Evolutionary conservation across 1,140 invertebrate genomes (phyloP).

Genomic region (Pogonomyrmex californicus): DNA sequence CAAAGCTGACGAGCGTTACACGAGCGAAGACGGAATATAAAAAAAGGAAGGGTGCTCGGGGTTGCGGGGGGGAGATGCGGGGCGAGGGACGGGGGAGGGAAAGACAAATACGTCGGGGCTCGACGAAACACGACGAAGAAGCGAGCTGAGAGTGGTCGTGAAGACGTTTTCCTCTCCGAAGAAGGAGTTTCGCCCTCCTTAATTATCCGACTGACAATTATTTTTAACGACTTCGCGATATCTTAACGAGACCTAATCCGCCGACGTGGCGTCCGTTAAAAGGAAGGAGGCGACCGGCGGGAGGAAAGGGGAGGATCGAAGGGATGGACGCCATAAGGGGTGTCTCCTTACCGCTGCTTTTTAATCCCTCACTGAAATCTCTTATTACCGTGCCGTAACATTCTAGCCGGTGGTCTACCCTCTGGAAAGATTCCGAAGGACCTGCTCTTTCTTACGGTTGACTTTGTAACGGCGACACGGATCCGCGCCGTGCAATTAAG

Average conservation of each 20-base stretch:
- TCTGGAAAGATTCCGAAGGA: constrained; percentile 56
- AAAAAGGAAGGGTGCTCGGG: constrained; percentile 53
- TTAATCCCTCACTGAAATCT: constrained; percentile 77
- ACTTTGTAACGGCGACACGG: constrained; percentile 63
- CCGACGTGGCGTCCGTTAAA: constrained; percentile 76
- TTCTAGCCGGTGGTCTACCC: constrained; percentile 45
- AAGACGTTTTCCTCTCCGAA: constrained; percentile 63
- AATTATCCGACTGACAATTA: constrained; percentile 87
- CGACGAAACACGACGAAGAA: constrained; percentile 71
- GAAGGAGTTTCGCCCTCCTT: constrained; percentile 80
- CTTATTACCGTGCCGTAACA: constrained; percentile 73
- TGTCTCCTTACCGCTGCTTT: constrained; percentile 72
- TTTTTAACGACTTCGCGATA: constrained; percentile 86
- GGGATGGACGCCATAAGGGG: constrained; percentile 71
- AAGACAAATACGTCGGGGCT: constrained; percentile 60
- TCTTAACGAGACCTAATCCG: constrained; percentile 84
- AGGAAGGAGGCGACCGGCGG: constrained; percentile 43
- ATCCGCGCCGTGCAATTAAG: constrained; percentile 54
- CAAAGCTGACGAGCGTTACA: constrained; percentile 54
- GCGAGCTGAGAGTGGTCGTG: constrained; percentile 69
- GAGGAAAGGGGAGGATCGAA: constrained; percentile 69
- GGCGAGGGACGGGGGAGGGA: background rate
- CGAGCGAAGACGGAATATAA: constrained; percentile 33
- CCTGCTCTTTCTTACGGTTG: constrained; percentile 53
- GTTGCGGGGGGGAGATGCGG: background rate